phyloP scores from a whole-genome alignment of 2,888 invertebrate genomes.

The Drosophila anomalipes region DNA sequence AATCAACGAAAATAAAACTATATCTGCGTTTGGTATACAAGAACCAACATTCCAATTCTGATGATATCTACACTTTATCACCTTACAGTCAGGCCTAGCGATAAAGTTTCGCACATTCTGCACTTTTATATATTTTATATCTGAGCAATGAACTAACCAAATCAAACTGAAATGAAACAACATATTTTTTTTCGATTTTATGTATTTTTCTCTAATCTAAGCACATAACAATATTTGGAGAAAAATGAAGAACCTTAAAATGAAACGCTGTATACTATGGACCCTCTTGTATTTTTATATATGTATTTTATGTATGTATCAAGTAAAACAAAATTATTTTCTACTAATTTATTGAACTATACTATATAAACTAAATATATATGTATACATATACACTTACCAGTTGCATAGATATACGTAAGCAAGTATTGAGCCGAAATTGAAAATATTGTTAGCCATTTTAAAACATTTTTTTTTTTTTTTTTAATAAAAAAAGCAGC shows the following conservation, averaged over 20 bases:
- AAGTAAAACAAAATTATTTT: slow-evolving; percentile 55
- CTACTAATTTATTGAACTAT: slow-evolving; percentile 64
- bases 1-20: neutral
- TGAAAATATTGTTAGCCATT: slow-evolving; percentile 4
- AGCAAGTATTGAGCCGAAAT: slow-evolving; percentile 10
- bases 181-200: slow-evolving; percentile 13
- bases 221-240: slow-evolving; percentile 2
- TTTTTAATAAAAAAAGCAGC: neutral
- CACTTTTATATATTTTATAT: slow-evolving; percentile 1
- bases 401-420: neutral
- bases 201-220: slow-evolving; percentile 18
- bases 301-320: slow-evolving; percentile 41
- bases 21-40: neutral
- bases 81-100: neutral
- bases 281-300: slow-evolving; percentile 78
- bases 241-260: neutral
- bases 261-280: slow-evolving; percentile 67
- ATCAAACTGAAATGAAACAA: slow-evolving; percentile 20
- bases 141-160: slow-evolving; percentile 6
- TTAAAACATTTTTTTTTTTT: neutral
- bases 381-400: slow-evolving; percentile 1
- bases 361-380: slow-evolving; percentile 4
- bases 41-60: neutral
- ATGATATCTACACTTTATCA: neutral
- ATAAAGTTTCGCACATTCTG: slow-evolving; percentile 7